These are phyloP conservation scores for Galbula dea DNA, from an alignment of 2,113 vertebrate species.

Conservation along the genomic window DNA sequence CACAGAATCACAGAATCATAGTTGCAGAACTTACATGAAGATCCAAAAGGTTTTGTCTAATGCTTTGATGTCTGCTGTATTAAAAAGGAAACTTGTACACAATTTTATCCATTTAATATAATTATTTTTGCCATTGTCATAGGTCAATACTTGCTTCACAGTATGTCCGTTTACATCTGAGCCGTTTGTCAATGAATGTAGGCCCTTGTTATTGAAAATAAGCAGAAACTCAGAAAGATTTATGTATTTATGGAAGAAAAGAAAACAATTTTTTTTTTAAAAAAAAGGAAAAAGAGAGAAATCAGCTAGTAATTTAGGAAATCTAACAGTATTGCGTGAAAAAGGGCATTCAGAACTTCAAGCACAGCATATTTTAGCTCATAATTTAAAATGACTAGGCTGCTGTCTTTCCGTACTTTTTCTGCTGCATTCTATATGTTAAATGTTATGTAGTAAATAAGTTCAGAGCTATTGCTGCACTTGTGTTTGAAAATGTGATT, in stretches of 20 bases:
- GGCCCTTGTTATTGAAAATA: not conserved
- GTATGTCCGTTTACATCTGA: not conserved
- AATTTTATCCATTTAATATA: not conserved
- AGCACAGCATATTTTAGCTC: not conserved
- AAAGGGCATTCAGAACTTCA: not conserved
- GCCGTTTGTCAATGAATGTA: not conserved
- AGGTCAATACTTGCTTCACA: not conserved
- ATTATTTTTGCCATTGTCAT: not conserved
- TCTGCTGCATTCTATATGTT: not conserved
- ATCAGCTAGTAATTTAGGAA: not conserved
- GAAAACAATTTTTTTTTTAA: no score
- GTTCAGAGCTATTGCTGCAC: not conserved
- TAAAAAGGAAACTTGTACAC: not conserved
- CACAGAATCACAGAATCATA: no score
- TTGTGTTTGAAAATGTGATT: slow-evolving; percentile 45
- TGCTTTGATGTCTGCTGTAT: not conserved
- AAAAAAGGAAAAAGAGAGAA: not conserved
- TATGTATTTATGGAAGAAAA: not conserved
- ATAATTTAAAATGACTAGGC: not conserved
- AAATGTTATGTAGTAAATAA: not conserved
- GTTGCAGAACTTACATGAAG: not conserved
- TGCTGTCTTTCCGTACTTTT: not conserved
- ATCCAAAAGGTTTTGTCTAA: not conserved
- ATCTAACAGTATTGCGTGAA: not conserved
- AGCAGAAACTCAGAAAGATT: not conserved